Evolutionary conservation across 1,140 invertebrate genomes (phyloP).

Genomic region (Anagrus nilaparvatae): DNA sequence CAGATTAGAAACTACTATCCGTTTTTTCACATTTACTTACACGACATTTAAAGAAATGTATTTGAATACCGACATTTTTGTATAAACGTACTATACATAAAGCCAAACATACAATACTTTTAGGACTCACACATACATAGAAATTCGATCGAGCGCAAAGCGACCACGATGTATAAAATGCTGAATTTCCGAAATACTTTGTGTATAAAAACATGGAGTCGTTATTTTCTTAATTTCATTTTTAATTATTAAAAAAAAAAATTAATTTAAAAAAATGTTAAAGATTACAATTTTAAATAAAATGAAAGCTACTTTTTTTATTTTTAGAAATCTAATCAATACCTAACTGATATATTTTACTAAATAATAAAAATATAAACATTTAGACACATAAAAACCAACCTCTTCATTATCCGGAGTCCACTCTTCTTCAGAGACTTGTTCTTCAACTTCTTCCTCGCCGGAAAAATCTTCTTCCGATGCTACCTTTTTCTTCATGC

Average conservation of each 20-base stretch:
- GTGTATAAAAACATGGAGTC: too few relatives aligned
- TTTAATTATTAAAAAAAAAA: background rate
- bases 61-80: too few relatives aligned
- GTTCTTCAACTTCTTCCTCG: slow-evolving; percentile 40
- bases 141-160: too few relatives aligned
- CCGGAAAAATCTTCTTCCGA: slow-evolving; percentile 40
- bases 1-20: too few relatives aligned
- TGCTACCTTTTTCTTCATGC: slow-evolving; percentile 36
- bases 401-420: slow-evolving; percentile 26
- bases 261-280: background rate
- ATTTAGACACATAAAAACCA: slow-evolving; percentile 12
- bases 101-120: too few relatives aligned
- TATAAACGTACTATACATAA: too few relatives aligned
- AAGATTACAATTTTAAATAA: slow-evolving; percentile 13
- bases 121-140: background rate
- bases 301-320: background rate
- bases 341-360: background rate
- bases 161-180: too few relatives aligned
- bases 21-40: too few relatives aligned
- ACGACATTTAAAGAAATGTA: too few relatives aligned
- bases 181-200: too few relatives aligned
- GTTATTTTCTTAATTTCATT: too few relatives aligned
- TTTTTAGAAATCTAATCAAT: background rate
- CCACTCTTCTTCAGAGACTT: slow-evolving; percentile 38
- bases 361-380: background rate